Evolutionary conservation across 2,888 invertebrate genomes (phyloP).

Genomic region (Bedellia somnulentella): DNA sequence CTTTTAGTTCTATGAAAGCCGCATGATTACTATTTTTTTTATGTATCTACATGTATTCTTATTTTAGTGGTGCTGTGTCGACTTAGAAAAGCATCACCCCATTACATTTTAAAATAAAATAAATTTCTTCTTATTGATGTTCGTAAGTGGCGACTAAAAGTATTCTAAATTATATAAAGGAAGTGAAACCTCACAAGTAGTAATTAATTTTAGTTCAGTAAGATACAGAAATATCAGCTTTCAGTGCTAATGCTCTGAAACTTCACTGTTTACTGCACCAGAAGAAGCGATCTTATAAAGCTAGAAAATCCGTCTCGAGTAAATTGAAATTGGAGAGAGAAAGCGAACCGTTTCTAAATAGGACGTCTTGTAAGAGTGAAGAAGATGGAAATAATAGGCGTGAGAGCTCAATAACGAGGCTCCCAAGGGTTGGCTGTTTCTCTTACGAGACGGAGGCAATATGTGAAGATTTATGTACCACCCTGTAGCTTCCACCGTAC

Average conservation of each 20-base stretch:
- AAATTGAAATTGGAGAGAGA: constrained; percentile 60
- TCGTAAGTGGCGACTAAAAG: no score
- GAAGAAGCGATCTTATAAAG: constrained; percentile 22
- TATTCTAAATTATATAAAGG: no score
- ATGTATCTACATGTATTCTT: no score
- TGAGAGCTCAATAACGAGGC: constrained; percentile 63
- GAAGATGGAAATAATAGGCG: no score
- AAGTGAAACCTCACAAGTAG: neutral
- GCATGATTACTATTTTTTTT: no score
- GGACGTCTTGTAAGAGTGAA: no score
- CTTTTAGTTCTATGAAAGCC: no score
- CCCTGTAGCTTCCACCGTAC: constrained; percentile 23
- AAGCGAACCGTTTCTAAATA: constrained; percentile 18
- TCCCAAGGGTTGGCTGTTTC: constrained; percentile 60
- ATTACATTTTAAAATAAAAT: no score
- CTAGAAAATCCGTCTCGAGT: constrained; percentile 59
- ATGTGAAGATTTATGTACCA: constrained; percentile 54
- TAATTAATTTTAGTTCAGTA: neutral
- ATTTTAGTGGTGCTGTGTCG: no score
- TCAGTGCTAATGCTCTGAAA: constrained; percentile 32
- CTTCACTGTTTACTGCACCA: constrained; percentile 1
- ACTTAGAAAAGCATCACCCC: no score
- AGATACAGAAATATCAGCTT: no score
- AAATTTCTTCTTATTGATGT: no score
- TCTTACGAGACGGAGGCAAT: constrained; percentile 47